Evolutionary conservation across 2,113 vertebrate species (phyloP), one percentile per base, ranked within the genome.

Genomic region (Lophochroa leadbeateri): DNA sequence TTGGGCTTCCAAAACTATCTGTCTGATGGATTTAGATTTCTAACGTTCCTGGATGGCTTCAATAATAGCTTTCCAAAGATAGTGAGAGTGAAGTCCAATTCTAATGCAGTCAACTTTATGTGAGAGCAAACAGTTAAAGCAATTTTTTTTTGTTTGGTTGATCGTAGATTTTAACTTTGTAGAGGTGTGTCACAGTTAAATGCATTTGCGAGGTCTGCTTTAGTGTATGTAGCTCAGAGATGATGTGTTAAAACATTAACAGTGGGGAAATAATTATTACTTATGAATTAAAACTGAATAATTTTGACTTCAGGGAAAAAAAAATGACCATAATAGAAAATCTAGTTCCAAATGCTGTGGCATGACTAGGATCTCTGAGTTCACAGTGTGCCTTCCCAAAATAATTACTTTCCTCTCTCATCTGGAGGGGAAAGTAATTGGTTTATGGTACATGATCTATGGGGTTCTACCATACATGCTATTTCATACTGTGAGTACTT

Each of bases 391-490:
- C 61, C 41, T 90, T 81, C 47, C 21, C 39, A 88, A 49, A 92
- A 47, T 71, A 95, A 96, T 93, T 87, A 75, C 53, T 78, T 94
- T 94, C 33, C 33, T 57, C 16, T 67, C 43, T 87, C 77, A n/a
- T 31, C 41, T 88, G 74, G 25, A 95, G 20, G n/a, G 27, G 80
- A 81, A 69, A 67, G n/a, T 29, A 50, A 84, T 88, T 94, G 43
- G 91, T 88, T 87, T 82, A 55, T 50, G 53, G 49, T 82, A 91
- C 11, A 14, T 44, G 33, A 65, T 77, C 69, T 88, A 77, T 72
- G 92, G 19, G 13, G 17, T 21, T 85, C 82, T 88, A 55, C 47
- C 23, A 43, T 68, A 79, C 37, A 55, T 86, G 13, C 10, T 91
- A 6, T 74, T 97, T 93, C 50, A 58, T 57, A 63, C 19, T 80